These are phyloP conservation scores for Aphaenogaster rudis DNA, from an alignment of 1,140 invertebrate species.

Conservation along the genomic window DNA sequence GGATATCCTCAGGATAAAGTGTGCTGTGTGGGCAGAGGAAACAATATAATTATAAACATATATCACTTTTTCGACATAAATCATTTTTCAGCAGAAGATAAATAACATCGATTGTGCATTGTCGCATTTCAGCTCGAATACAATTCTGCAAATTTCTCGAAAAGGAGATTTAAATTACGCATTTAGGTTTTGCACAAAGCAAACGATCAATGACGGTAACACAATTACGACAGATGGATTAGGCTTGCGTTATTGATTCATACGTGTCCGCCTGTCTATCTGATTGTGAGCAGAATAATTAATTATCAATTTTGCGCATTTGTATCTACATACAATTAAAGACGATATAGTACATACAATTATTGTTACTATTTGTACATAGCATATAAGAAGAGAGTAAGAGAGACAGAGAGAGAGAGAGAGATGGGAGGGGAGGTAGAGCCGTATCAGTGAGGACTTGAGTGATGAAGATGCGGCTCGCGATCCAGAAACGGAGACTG, in stretches of 20 bases:
- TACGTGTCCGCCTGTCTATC: neutral
- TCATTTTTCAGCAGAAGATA: neutral
- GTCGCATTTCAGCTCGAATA: neutral
- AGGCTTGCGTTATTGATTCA: neutral
- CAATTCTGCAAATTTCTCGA: neutral
- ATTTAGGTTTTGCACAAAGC: neutral
- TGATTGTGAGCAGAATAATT: conserved; percentile 21
- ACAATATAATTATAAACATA: too few species aligned
- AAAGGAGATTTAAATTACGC: neutral
- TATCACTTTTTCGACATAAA: too few species aligned
- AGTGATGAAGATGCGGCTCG: conserved; percentile 16
- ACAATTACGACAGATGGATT: conserved; percentile 21
- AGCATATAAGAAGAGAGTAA: neutral
- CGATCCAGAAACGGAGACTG: conserved; percentile 5
- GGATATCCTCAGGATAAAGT: too few species aligned
- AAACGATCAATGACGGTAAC: neutral
- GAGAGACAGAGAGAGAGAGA: too few species aligned
- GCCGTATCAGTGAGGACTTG: neutral
- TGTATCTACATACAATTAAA: too few species aligned
- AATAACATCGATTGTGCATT: neutral
- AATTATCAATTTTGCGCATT: neutral
- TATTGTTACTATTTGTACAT: neutral
- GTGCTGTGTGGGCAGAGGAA: too few species aligned
- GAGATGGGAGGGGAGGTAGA: too few species aligned
- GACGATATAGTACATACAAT: neutral